Evolutionary conservation across 2,797 vertebrate species (phyloP).

Genomic region (Hybognathus amarus): DNA sequence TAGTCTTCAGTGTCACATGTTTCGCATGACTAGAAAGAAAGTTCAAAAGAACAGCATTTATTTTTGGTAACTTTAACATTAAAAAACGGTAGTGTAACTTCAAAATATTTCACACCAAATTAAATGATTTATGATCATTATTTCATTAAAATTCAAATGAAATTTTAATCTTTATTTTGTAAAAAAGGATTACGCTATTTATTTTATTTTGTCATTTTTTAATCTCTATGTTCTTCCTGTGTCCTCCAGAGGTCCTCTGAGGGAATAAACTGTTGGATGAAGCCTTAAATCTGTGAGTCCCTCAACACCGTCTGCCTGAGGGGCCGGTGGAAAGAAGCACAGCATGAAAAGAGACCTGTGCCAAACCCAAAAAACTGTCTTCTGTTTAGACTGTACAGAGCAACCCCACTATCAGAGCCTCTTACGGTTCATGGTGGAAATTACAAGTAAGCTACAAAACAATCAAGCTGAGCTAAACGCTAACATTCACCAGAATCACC

Average conservation of each 20-base stretch:
- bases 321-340: conserved; percentile 45
- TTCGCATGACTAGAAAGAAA: not conserved
- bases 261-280: conserved; percentile 41
- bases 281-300: not conserved
- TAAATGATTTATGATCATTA: not conserved
- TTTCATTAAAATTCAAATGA: not conserved
- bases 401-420: conserved; percentile 53
- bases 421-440: conserved; percentile 54
- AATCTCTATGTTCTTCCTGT: conserved; percentile 17
- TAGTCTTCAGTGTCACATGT: not conserved
- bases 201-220: not conserved
- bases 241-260: conserved; percentile 79
- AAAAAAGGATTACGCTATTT: not conserved
- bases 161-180: not conserved
- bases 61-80: not conserved
- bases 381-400: conserved; percentile 57
- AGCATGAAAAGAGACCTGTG: conserved; percentile 67
- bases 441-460: conserved; percentile 51
- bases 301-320: conserved; percentile 42
- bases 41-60: not conserved
- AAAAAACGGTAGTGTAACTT: not conserved
- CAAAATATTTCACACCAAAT: not conserved
- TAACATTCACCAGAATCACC: conserved; percentile 62
- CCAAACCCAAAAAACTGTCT: conserved; percentile 65
- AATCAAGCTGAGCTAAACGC: conserved; percentile 52